phyloP scores from a whole-genome alignment of 92 coral and sea anemone genomes.

The Actinostola sp. region DNA sequence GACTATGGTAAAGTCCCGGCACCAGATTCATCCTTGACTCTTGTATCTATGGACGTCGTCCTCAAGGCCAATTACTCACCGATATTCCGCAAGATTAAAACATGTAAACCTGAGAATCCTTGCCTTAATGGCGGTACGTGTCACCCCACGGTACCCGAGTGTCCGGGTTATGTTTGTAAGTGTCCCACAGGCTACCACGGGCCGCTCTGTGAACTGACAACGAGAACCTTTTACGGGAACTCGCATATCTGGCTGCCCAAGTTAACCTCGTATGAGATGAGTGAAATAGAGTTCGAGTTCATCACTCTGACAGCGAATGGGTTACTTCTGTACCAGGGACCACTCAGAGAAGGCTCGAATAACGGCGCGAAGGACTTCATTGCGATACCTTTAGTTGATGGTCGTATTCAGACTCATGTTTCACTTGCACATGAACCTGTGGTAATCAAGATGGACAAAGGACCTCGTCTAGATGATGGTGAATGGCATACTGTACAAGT shows the following conservation, averaged over 20 bases:
- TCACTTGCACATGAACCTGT: constrained; percentile 66
- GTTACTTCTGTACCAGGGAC: constrained; percentile 73
- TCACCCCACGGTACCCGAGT: constrained; percentile 65
- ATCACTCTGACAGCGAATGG: constrained; percentile 59
- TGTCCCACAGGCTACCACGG: constrained; percentile 69
- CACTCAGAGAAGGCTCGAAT: constrained; percentile 61
- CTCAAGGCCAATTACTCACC: constrained; percentile 59
- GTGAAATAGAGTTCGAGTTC: constrained; percentile 71
- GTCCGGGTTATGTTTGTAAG: constrained; percentile 75
- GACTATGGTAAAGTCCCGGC: constrained; percentile 86
- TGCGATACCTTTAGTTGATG: constrained; percentile 63
- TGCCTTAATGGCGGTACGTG: constrained; percentile 87
- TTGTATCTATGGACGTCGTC: constrained; percentile 76
- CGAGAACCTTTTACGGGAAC: constrained; percentile 67
- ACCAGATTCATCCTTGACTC: constrained; percentile 66
- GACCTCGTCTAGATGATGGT: constrained; percentile 59
- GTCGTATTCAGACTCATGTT: constrained; percentile 58
- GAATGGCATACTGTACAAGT: constrained; percentile 79
- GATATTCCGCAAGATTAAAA: constrained; percentile 40
- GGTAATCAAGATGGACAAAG: constrained; percentile 54
- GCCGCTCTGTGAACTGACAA: constrained; percentile 75
- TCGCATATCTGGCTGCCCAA: constrained; percentile 76
- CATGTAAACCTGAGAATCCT: constrained; percentile 56
- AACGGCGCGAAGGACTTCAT: constrained; percentile 74
- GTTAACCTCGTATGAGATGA: constrained; percentile 63